Evolutionary conservation across 2,888 invertebrate genomes (phyloP), one percentile per base, ranked within the genome.

Genomic region (Cryptophagus acutangulus): DNA sequence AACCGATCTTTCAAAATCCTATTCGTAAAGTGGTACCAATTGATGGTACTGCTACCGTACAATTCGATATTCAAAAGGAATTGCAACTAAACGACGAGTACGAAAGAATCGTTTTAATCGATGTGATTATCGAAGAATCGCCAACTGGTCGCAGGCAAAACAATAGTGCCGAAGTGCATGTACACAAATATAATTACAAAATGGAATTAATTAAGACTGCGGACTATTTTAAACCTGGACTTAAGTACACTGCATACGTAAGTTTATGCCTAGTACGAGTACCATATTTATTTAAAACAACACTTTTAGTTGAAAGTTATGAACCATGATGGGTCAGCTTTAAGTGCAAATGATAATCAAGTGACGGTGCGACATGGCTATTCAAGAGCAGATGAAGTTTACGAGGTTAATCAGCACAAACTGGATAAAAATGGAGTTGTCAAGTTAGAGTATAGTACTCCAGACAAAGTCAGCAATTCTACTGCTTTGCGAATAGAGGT

Each of bases 61-160:
- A 84, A 37, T 87, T 91, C 54, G 83, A 87, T 60, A 77, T 93
- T 43, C 76, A 77, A 48, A 79, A 78, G 48, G 82, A 88, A 62
- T 71, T 84, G 42, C 84, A 84, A 59, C 71, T 94, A 39, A 80
- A 78, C 20, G 89, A 91, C 38, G 86, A 86, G 57, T 87, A 82
- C 54, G 82, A 85, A 56, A 76, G 91, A 52, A 83, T 84, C 15
- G 80, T 95, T 31, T 79, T 88, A 18, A 78, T 95, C 33, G 85
- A 91, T 62, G 94, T 91, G 1, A 83, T 87, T 3, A 82, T 96
- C 2, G 92, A 93, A 66, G 96, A 97, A 72, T 82, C 82, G 39
- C 75, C 91, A 51, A 95, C 95, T 1, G 79, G 86, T 10, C 78
- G 91, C 36, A 79, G 84, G 53, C 87, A 93, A 62, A 90, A 89